phyloP scores from a whole-genome alignment of 2,888 invertebrate genomes.

The Andrena praecox region DNA sequence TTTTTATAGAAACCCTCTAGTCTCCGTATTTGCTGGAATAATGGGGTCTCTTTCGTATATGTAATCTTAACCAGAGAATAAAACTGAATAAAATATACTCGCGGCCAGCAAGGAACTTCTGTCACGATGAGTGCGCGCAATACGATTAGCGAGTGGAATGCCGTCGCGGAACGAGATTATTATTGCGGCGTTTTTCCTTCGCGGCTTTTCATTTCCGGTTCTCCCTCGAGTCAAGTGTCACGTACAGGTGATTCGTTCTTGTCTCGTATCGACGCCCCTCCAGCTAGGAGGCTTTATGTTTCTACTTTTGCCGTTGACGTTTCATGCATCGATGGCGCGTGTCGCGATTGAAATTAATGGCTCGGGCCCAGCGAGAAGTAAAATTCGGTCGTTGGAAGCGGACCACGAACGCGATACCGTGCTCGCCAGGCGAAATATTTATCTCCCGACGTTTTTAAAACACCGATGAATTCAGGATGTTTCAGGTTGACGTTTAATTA shows the following conservation, averaged over 20 bases:
- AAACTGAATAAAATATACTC: background rate
- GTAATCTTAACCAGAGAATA: background rate
- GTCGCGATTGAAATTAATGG: slow-evolving; percentile 13
- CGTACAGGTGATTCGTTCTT: slow-evolving; percentile 6
- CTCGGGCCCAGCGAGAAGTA: background rate
- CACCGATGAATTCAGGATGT: background rate
- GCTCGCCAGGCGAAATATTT: background rate
- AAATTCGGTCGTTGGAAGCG: slow-evolving; percentile 17
- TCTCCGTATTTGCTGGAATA: background rate
- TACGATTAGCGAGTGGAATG: slow-evolving; percentile 37
- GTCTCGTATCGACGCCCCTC: background rate
- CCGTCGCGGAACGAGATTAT: slow-evolving; percentile 28
- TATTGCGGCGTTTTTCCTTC: slow-evolving; percentile 35
- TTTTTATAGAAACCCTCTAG: background rate
- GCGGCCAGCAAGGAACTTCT: background rate
- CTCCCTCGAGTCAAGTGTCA: slow-evolving; percentile 9
- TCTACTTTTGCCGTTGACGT: background rate
- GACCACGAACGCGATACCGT: slow-evolving; percentile 8
- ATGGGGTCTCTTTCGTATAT: background rate
- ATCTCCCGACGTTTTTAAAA: background rate
- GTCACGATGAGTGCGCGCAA: slow-evolving; percentile 11
- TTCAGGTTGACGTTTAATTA: slow-evolving; percentile 60
- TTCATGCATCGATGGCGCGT: background rate
- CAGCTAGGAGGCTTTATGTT: background rate
- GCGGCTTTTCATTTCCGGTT: slow-evolving; percentile 45